Conservation (phyloP, 1,140 invertebrate genomes). For the Druon quercuslanigerum region DNA sequence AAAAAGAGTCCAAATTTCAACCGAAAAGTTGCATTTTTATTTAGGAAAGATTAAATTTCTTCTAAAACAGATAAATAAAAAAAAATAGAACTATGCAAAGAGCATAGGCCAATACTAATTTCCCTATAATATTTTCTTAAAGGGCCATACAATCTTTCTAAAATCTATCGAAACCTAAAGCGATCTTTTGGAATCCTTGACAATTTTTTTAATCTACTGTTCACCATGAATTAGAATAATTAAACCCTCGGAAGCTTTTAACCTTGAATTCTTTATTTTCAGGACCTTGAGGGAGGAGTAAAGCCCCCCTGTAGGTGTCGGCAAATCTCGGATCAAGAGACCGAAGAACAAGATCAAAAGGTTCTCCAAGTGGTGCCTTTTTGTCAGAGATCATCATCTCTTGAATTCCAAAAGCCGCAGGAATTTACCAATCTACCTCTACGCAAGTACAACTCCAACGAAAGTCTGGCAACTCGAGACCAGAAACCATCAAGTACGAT, state of each 20-base stretch:
- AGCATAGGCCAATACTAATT: too few species aligned
- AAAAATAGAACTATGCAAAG: too few species aligned
- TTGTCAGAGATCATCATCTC: not conserved
- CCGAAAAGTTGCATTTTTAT: too few species aligned
- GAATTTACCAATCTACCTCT: constrained; percentile 10
- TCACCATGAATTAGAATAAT: too few species aligned
- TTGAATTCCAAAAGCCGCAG: not conserved
- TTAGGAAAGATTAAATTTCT: too few species aligned
- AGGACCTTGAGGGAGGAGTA: constrained; percentile 47
- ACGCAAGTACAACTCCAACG: constrained; percentile 55
- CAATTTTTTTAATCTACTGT: too few species aligned
- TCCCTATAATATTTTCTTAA: too few species aligned
- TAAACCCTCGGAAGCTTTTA: not conserved
- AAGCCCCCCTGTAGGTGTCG: constrained; percentile 44
- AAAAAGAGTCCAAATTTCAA: too few species aligned
- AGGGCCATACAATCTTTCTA: too few species aligned
- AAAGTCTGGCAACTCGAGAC: constrained; percentile 45
- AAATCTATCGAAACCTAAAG: too few species aligned
- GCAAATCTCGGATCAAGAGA: constrained; percentile 20
- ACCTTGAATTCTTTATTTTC: constrained; percentile 36
- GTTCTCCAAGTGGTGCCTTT: not conserved
- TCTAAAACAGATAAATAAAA: too few species aligned
- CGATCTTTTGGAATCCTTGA: too few species aligned
- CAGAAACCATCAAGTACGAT: constrained; percentile 15
- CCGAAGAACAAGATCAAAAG: not conserved